These are phyloP conservation scores for Anticlea derivata DNA, from an alignment of 2,888 invertebrate species.

Conservation along the genomic window DNA sequence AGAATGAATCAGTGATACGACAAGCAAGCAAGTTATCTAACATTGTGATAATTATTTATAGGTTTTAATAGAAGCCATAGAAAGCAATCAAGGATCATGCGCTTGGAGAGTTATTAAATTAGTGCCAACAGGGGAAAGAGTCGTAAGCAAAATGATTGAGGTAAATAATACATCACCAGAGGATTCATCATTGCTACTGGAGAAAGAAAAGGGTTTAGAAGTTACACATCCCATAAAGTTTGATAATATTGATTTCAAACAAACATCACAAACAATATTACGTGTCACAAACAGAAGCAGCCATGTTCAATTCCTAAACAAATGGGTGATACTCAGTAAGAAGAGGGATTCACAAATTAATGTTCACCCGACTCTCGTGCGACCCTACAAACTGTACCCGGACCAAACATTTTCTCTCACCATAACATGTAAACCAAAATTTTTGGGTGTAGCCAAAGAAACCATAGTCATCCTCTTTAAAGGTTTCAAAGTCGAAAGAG, in stretches of 20 bases:
- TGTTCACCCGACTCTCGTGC: constrained; percentile 64
- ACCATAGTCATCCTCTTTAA: constrained; percentile 84
- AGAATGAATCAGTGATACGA: too few species aligned
- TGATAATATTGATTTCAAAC: constrained; percentile 65
- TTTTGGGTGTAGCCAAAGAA: constrained; percentile 85
- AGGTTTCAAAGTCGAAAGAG: constrained; percentile 85
- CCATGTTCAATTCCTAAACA: constrained; percentile 67
- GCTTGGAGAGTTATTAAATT: constrained; percentile 85
- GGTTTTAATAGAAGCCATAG: constrained; percentile 87
- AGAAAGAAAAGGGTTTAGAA: constrained; percentile 78
- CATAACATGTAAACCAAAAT: constrained; percentile 82
- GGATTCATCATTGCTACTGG: constrained; percentile 50
- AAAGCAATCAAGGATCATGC: constrained; percentile 86
- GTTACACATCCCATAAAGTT: constrained; percentile 81
- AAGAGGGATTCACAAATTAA: constrained; percentile 80
- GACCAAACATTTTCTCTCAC: constrained; percentile 64
- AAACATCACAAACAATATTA: constrained; percentile 48
- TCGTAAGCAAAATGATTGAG: constrained; percentile 40
- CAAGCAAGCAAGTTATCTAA: background rate
- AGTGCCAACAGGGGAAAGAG: constrained; percentile 20
- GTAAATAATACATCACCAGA: constrained; percentile 53
- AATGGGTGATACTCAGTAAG: constrained; percentile 78
- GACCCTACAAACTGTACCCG: constrained; percentile 63
- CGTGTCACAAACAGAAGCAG: constrained; percentile 73
- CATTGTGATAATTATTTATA: constrained; percentile 43